Conservation (phyloP, 2,888 invertebrate species). For the Cerastis leucographa region DNA sequence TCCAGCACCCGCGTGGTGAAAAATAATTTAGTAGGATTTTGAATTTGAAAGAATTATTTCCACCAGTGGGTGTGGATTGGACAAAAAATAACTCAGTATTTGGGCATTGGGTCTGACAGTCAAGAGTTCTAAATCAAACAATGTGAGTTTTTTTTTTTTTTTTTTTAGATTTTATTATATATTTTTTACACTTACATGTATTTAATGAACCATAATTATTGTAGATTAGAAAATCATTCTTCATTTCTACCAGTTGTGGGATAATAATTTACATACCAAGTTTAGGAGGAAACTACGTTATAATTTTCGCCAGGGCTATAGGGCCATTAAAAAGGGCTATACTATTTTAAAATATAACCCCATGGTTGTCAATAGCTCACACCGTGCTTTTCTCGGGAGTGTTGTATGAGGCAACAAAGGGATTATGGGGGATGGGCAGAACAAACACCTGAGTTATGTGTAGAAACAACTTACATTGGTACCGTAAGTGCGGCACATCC, state of each 20-base stretch:
- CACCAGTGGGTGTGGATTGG: not conserved
- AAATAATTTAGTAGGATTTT: too few relatives aligned
- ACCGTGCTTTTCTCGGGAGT: constrained; percentile 34
- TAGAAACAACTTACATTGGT: not conserved
- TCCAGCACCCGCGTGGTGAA: too few relatives aligned
- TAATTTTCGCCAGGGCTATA: not conserved
- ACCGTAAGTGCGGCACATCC: too few relatives aligned
- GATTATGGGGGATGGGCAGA: constrained; percentile 14
- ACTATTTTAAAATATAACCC: constrained; percentile 7
- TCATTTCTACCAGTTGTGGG: not conserved
- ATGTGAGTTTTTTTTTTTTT: not conserved
- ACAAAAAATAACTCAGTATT: not conserved
- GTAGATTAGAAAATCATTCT: not conserved
- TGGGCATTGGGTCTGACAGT: not conserved
- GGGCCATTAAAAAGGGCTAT: too few relatives aligned
- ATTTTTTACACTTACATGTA: too few relatives aligned
- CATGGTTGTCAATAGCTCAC: constrained; percentile 35
- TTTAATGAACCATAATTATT: not conserved
- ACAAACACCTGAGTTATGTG: constrained; percentile 24
- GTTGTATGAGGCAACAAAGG: constrained; percentile 17
- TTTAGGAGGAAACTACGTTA: not conserved
- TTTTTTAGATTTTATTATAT: too few relatives aligned
- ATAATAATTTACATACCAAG: not conserved
- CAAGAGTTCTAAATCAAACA: not conserved
- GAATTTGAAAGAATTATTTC: too few relatives aligned